Evolutionary conservation across 2,888 invertebrate species (phyloP).

Genomic region (Chelonus formosanus): DNA sequence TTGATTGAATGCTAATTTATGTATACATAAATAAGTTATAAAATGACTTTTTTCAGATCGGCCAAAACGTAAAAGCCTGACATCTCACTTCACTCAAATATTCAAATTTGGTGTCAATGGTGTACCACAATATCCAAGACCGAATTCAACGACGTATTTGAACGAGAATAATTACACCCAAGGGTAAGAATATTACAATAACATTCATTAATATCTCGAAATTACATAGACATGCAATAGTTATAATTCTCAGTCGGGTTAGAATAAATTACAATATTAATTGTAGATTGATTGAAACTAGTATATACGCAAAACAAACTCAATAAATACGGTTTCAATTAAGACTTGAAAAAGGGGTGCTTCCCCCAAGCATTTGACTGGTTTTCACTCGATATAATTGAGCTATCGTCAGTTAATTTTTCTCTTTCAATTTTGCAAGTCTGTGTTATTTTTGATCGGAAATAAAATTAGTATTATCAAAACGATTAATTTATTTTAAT

Average conservation of each 20-base stretch:
- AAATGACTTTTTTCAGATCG: conserved; percentile 64
- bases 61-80: conserved; percentile 79
- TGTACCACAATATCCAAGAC: conserved; percentile 56
- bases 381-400: too few species aligned
- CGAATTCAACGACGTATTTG: conserved; percentile 43
- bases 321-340: too few species aligned
- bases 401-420: too few species aligned
- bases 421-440: too few species aligned
- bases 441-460: background rate
- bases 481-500: background rate
- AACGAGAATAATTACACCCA: conserved; percentile 52
- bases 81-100: conserved; percentile 79
- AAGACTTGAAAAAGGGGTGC: too few species aligned
- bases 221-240: too few species aligned
- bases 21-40: conserved; percentile 2
- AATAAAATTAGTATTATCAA: conserved; percentile 12
- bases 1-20: background rate
- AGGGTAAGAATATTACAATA: conserved; percentile 41
- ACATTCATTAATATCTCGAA: too few species aligned
- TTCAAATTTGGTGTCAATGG: conserved; percentile 71
- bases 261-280: too few species aligned
- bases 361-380: too few species aligned
- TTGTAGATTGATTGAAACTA: too few species aligned
- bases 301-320: too few species aligned
- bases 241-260: too few species aligned